These are phyloP conservation scores for Actinia equina DNA, from an alignment of 64 coral and sea anemone species.

Conservation along the genomic window DNA sequence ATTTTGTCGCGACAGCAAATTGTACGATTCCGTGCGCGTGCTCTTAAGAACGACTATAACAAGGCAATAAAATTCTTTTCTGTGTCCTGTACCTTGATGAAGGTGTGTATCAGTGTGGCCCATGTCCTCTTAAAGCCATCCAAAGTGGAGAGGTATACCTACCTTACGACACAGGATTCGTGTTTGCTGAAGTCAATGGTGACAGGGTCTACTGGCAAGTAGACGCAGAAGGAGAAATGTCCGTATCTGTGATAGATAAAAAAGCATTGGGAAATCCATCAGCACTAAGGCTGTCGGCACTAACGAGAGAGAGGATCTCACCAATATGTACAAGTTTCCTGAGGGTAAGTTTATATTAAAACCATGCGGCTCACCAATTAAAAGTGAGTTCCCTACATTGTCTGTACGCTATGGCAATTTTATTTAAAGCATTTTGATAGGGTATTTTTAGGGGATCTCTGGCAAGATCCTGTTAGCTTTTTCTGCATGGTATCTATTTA, in stretches of 20 bases:
- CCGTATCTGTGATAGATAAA: conserved; percentile 9
- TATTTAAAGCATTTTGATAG: too few relatives aligned
- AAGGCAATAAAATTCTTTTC: too few relatives aligned
- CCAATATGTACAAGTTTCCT: conserved; percentile 44
- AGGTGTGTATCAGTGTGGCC: conserved; percentile 78
- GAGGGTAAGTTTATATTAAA: conserved; percentile 25
- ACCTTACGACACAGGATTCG: not conserved
- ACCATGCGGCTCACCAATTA: not conserved
- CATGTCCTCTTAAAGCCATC: conserved; percentile 27
- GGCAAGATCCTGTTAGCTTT: too few relatives aligned
- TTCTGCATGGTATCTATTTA: too few relatives aligned
- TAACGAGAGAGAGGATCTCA: conserved; percentile 37
- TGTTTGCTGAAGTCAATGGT: conserved; percentile 74
- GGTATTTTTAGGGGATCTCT: too few relatives aligned
- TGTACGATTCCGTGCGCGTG: too few relatives aligned
- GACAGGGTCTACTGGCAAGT: conserved; percentile 59
- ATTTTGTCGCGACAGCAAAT: too few relatives aligned
- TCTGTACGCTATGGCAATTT: too few relatives aligned
- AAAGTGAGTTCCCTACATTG: too few relatives aligned
- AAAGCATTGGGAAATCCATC: conserved; percentile 34
- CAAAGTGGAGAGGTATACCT: not conserved
- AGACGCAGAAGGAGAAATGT: conserved; percentile 30
- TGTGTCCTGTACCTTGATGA: too few relatives aligned
- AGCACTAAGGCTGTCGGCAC: conserved; percentile 49
- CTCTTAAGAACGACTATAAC: too few relatives aligned